Percentiles rank a stretch among this genome's conserved stretches.
phyloP scores from a whole-genome alignment of 2,797 vertebrate species.

The Agapornis canus region DNA sequence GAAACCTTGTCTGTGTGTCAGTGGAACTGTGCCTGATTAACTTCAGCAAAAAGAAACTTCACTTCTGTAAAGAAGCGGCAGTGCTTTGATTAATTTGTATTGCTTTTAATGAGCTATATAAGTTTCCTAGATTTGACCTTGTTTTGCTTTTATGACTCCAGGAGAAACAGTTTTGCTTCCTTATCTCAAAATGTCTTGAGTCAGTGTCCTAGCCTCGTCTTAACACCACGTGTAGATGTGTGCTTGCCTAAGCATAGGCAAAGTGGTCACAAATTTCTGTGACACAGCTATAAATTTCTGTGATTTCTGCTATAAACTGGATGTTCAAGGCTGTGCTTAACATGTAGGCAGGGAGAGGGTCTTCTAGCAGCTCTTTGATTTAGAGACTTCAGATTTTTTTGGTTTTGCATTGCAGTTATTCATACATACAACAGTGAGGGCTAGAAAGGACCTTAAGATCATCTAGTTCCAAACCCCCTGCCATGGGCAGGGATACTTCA shows the following conservation, averaged over 20 bases:
- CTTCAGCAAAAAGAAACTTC: background rate
- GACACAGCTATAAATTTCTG: background rate
- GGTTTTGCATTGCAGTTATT: background rate
- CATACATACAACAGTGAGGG: no score
- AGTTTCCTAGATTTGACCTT: background rate
- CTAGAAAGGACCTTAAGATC: no score
- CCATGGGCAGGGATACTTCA: no score
- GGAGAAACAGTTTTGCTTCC: background rate
- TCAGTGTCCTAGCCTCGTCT: background rate
- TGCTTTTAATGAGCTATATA: background rate
- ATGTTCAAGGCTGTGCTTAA: background rate
- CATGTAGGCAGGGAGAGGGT: background rate
- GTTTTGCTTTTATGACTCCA: background rate
- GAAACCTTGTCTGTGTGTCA: background rate
- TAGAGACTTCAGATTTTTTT: background rate
- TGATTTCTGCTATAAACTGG: background rate
- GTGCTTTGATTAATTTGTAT: background rate
- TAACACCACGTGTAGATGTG: background rate
- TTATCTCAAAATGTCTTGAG: constrained; percentile 4
- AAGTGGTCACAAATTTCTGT: background rate
- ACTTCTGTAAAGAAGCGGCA: background rate
- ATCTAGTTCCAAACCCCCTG: no score
- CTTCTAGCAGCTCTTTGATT: background rate
- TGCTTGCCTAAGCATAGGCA: background rate
- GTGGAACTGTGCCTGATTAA: background rate